Evolutionary conservation across 1,140 invertebrate species (phyloP).

Genomic region (Lordiphosa stackelbergi): DNA sequence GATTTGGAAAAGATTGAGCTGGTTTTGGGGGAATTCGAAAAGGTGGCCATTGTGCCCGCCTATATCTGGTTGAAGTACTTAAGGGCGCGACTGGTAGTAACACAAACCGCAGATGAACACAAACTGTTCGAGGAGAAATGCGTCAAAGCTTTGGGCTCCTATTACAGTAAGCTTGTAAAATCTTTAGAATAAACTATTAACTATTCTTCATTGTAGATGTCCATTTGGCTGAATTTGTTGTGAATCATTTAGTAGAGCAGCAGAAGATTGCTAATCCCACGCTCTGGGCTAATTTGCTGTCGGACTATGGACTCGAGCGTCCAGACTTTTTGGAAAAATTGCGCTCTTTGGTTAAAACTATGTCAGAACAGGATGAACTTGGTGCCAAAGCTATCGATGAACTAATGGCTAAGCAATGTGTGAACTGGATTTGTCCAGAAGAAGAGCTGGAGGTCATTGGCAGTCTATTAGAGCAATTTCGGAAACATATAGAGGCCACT

Average conservation of each 20-base stretch:
- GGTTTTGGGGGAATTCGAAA: conserved; percentile 15
- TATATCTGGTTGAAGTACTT: conserved; percentile 49
- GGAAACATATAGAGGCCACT: neutral
- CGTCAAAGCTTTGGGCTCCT: conserved; percentile 15
- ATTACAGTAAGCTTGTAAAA: conserved; percentile 30
- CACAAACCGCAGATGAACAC: conserved; percentile 36
- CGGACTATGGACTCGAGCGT: conserved; percentile 47
- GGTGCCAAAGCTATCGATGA: conserved; percentile 1
- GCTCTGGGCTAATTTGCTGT: conserved; percentile 40
- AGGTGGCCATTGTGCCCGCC: conserved; percentile 27
- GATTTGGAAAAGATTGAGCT: conserved; percentile 30
- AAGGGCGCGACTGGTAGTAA: conserved; percentile 24
- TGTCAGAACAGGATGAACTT: neutral
- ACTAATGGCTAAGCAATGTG: conserved; percentile 18
- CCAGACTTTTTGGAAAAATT: conserved; percentile 18
- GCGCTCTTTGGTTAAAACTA: neutral
- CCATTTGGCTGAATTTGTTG: conserved; percentile 33
- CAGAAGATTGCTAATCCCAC: neutral
- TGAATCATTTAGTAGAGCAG: conserved; percentile 15
- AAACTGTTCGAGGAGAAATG: conserved; percentile 24
- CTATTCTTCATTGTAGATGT: conserved; percentile 15
- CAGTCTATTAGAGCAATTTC: neutral
- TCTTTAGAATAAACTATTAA: neutral
- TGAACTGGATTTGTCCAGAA: conserved; percentile 16
- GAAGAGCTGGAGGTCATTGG: conserved; percentile 1